A percentile compares a stretch with the other conserved stretches of the same genome.
Evolutionary conservation across 2,888 invertebrate species (phyloP).

Genomic region (Cheilosia vernalis): DNA sequence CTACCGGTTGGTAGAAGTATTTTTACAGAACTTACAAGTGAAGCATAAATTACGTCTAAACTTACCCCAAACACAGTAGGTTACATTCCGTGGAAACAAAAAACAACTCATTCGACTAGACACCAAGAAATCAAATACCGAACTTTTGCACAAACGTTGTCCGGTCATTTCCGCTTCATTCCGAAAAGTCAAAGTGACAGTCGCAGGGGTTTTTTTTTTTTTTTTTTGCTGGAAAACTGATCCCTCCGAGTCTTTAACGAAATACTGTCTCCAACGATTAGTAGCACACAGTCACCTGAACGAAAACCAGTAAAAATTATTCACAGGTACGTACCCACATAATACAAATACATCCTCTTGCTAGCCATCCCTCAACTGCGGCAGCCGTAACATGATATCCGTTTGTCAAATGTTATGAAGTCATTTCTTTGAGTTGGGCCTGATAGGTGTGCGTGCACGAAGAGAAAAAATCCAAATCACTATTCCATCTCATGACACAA

Average conservation of each 20-base stretch:
- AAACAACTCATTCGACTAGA: neutral
- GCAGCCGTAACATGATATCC: constrained; percentile 68
- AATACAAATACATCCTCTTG: constrained; percentile 19
- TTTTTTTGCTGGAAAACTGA: constrained; percentile 61
- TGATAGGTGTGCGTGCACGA: constrained; percentile 49
- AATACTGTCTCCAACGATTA: constrained; percentile 62
- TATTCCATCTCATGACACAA: constrained; percentile 30
- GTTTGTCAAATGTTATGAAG: constrained; percentile 75
- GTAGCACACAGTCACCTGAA: constrained; percentile 46
- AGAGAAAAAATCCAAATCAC: constrained; percentile 14
- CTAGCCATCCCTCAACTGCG: constrained; percentile 39
- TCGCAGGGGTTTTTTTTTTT: no score
- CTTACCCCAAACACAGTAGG: no score
- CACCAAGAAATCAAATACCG: constrained; percentile 2
- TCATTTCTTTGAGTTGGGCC: constrained; percentile 68
- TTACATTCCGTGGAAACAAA: neutral
- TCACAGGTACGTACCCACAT: neutral
- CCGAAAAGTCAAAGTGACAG: constrained; percentile 48
- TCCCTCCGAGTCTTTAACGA: constrained; percentile 48
- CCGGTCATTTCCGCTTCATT: constrained; percentile 52
- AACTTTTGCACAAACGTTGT: neutral
- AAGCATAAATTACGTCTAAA: no score
- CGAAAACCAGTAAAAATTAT: constrained; percentile 3
- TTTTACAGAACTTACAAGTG: no score
- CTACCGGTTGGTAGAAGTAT: no score